Base-by-base conservation (phyloP, 2,797 vertebrate species). In the Sebastes diaconus region DNA sequence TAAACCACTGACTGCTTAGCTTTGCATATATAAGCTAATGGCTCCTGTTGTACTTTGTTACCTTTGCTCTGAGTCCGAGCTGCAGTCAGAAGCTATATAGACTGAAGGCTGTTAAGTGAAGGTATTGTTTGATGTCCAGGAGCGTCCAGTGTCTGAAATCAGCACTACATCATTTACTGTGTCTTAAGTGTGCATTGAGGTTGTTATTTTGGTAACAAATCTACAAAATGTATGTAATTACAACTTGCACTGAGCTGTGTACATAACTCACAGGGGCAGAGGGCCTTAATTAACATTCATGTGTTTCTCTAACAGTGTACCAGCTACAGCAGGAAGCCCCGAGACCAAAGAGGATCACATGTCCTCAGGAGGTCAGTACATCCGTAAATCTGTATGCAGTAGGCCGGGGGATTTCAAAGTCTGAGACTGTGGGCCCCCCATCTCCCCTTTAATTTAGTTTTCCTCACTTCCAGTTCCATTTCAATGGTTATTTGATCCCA, bases 311-410 rank as follows among this genome's bases (percentile, higher is more conserved):
- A 85, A 89, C 96, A 99, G 98, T 99, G 90, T 99, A 99, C 95
- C 98, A 99, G 85, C 93, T 99, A 81, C 98, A 99, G 92, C 98
- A 99, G 94, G 98, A 99, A 90, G 97, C 98, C 4, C 97, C 97
- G 6, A 97, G 97, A 85, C 98, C 98, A 95, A 99, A 99, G 95
- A 97, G 98, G 95, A 97, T 98, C 91, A 97, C 97, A 80, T 99
- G 97, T 96, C 95, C 97, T 89, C 96, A 95, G 83, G 98, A 99
- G 98, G 98, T 99, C 84, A 95, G 97, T 97, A 87, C 79, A 89
- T 85, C 67, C 75, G 64, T 67, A 58, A 66, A 76, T 39, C 30
- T 77, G 55, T 7, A 52, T 25, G 71, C 46, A 64, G 30, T 2
- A 46, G 29, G 52, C 5, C 42, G 14, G 6, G 42, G 42, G 42